These are phyloP conservation scores for Catostylus mosaicus DNA, from an alignment of 30 jellyfish, hydroid and myxozoan genomes.

Conservation along the genomic window DNA sequence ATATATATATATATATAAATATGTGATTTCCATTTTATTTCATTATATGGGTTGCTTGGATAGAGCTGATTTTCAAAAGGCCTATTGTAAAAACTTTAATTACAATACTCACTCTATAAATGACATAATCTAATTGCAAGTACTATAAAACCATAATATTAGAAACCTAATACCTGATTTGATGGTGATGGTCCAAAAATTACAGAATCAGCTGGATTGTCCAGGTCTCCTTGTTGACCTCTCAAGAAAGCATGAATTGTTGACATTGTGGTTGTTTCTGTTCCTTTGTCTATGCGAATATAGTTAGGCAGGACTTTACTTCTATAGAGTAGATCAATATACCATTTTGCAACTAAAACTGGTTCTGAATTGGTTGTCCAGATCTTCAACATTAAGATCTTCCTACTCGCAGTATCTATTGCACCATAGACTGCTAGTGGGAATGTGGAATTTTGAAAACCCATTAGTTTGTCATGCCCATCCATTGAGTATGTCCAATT, in stretches of 20 bases:
- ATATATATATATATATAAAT: not conserved
- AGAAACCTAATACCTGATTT: conserved; percentile 36
- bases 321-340: conserved; percentile 47
- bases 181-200: conserved; percentile 69
- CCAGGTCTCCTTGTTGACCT: conserved; percentile 34
- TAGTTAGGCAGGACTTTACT: conserved; percentile 22
- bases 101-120: not conserved
- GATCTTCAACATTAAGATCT: conserved; percentile 26
- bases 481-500: conserved; percentile 51
- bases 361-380: conserved; percentile 59
- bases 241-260: conserved; percentile 55
- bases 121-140: not conserved
- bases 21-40: not conserved
- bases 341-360: conserved; percentile 54
- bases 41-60: no score
- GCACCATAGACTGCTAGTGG: conserved; percentile 76
- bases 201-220: conserved; percentile 49
- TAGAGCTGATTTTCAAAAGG: not conserved
- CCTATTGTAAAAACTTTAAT: not conserved
- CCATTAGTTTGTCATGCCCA: conserved; percentile 81
- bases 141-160: not conserved
- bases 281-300: conserved; percentile 53
- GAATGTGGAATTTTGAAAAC: conserved; percentile 57
- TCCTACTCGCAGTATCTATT: conserved; percentile 68
- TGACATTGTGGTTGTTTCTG: conserved; percentile 59